These are phyloP conservation scores for Drosophila kurseongensis DNA, from an alignment of 1,140 invertebrate species.

Conservation along the genomic window DNA sequence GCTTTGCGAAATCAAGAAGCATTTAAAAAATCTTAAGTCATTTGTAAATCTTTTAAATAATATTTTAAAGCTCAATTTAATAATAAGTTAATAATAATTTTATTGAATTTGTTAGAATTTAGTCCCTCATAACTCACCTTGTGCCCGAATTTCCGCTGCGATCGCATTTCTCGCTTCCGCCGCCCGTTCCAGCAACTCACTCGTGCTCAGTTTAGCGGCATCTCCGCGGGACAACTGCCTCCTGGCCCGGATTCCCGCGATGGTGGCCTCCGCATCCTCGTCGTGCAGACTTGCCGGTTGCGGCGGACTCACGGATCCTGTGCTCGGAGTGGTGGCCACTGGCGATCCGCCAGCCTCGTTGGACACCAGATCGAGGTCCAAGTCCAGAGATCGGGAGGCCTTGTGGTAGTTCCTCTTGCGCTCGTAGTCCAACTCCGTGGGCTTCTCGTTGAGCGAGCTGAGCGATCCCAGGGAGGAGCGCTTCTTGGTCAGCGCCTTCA, in stretches of 20 bases:
- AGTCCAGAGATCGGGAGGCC: constrained; percentile 78
- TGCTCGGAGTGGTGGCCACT: constrained; percentile 54
- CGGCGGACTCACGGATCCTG: constrained; percentile 70
- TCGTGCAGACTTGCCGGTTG: constrained; percentile 66
- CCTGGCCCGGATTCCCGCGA: constrained; percentile 71
- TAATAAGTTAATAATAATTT: no score
- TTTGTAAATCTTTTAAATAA: no score
- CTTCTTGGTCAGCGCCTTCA: constrained; percentile 80
- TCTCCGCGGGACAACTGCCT: constrained; percentile 75
- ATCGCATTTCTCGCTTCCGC: constrained; percentile 77
- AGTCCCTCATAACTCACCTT: constrained; percentile 46
- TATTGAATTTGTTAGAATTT: no score
- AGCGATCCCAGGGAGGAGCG: constrained; percentile 82
- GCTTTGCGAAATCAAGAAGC: no score
- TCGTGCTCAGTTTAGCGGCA: constrained; percentile 79
- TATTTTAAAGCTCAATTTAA: no score
- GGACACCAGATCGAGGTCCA: constrained; percentile 82
- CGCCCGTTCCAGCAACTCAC: constrained; percentile 76
- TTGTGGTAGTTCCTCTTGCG: constrained; percentile 81
- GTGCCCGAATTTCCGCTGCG: constrained; percentile 80
- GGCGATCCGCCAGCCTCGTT: constrained; percentile 49
- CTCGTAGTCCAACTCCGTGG: constrained; percentile 74
- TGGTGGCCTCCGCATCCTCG: constrained; percentile 69
- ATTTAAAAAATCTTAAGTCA: no score
- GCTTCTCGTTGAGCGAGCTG: constrained; percentile 80